These are phyloP conservation scores for Actenoides lindsayi DNA, from an alignment of 2,113 vertebrate species.

Conservation along the genomic window DNA sequence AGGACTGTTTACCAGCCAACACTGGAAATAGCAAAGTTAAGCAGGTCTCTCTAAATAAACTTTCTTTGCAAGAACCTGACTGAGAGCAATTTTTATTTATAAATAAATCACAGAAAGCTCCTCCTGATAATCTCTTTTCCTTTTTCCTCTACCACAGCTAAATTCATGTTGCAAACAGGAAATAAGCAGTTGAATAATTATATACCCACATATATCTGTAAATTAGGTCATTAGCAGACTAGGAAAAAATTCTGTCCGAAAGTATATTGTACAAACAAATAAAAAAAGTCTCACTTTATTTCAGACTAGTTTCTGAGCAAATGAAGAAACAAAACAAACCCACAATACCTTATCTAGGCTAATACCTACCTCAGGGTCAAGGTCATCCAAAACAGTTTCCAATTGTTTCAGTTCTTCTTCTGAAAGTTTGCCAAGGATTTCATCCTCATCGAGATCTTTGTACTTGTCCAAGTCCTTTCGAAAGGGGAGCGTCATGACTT, in stretches of 20 bases:
- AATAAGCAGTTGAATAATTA: background rate
- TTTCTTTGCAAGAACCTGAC: background rate
- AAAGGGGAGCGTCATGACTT: constrained; percentile 87
- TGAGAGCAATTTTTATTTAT: background rate
- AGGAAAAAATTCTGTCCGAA: background rate
- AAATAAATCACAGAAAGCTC: background rate
- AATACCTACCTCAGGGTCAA: constrained; percentile 92
- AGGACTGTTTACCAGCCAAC: background rate
- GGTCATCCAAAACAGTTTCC: constrained; percentile 93
- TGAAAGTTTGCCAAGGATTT: constrained; percentile 90
- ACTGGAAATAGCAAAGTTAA: background rate
- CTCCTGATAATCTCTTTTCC: background rate
- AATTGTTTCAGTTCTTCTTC: constrained; percentile 94
- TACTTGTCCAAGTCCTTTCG: constrained; percentile 96
- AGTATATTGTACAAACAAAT: background rate
- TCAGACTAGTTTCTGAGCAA: background rate
- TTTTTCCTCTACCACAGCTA: background rate
- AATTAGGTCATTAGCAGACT: background rate
- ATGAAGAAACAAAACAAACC: background rate
- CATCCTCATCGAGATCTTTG: constrained; percentile 96
- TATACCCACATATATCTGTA: background rate
- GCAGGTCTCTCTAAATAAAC: background rate
- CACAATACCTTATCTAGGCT: background rate
- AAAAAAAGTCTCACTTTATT: background rate
- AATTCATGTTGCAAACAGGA: background rate